Conservation (phyloP, 2,797 vertebrate species). For the Rhinogobio ventralis region DNA sequence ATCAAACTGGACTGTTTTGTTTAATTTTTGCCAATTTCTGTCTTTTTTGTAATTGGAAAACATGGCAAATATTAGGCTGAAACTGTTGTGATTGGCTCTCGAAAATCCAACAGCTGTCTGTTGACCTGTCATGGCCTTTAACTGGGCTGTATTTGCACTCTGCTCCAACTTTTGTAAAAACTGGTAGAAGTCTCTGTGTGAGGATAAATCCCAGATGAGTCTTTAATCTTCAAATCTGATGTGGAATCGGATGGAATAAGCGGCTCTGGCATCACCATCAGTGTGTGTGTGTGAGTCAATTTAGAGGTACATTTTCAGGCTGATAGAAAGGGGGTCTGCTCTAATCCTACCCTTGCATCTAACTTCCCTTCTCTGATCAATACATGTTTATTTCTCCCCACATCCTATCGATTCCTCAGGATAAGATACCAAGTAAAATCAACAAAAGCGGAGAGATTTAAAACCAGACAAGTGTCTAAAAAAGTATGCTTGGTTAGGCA, state of each 20-base stretch:
- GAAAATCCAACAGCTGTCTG: conserved; percentile 13
- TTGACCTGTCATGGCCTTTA: conserved; percentile 33
- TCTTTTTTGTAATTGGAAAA: conserved; percentile 26
- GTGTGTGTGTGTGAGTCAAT: conserved; percentile 22
- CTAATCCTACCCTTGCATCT: conserved; percentile 40
- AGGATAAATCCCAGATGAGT: conserved; percentile 50
- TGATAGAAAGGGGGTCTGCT: conserved; percentile 14
- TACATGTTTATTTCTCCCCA: conserved; percentile 58
- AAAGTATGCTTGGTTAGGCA: conserved; percentile 37
- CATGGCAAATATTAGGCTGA: conserved; percentile 24
- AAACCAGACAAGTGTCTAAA: conserved; percentile 48
- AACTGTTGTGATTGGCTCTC: conserved; percentile 11
- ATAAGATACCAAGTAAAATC: conserved; percentile 42
- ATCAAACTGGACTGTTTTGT: conserved; percentile 18
- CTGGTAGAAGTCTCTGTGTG: background rate
- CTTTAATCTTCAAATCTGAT: conserved; percentile 52
- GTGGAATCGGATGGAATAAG: conserved; percentile 47
- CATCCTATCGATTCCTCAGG: conserved; percentile 53
- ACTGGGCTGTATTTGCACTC: conserved; percentile 19
- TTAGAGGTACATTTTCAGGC: conserved; percentile 30
- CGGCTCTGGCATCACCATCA: conserved; percentile 13
- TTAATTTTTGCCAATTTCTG: background rate
- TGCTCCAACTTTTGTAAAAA: conserved; percentile 18
- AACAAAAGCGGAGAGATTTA: conserved; percentile 45
- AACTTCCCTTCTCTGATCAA: conserved; percentile 49